A percentile compares a stretch with the other conserved stretches of the same genome.
Evolutionary conservation across 2,113 vertebrate genomes (phyloP).

Genomic region (Pogona vitticeps): DNA sequence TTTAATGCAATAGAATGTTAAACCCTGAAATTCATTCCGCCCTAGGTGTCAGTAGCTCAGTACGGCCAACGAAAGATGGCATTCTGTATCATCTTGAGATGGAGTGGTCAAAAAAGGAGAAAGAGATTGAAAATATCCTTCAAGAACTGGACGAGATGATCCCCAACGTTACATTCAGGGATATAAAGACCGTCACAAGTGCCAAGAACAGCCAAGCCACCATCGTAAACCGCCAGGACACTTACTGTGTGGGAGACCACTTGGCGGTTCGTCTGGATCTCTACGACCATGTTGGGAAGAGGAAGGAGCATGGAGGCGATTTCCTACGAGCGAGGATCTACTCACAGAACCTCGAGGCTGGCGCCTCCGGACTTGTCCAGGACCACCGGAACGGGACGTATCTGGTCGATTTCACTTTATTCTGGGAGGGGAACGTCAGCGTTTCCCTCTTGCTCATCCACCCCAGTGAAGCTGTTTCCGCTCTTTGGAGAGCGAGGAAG

Average conservation of each 20-base stretch:
- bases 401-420: conserved; percentile 59
- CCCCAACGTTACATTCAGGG: conserved; percentile 42
- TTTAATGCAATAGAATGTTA: too few species aligned
- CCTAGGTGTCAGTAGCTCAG: too few species aligned
- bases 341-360: conserved; percentile 45
- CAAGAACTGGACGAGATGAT: conserved; percentile 38
- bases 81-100: too few species aligned
- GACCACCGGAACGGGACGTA: conserved; percentile 63
- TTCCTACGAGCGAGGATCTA: conserved; percentile 63
- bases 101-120: background rate
- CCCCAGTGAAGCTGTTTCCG: conserved; percentile 62
- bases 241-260: conserved; percentile 48
- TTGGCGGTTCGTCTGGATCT: conserved; percentile 46
- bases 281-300: conserved; percentile 35
- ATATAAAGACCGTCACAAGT: conserved; percentile 44
- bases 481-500: conserved; percentile 63
- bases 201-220: conserved; percentile 30
- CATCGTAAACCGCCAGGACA: conserved; percentile 34
- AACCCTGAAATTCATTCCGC: too few species aligned
- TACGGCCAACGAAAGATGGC: too few species aligned
- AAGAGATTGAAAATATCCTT: conserved; percentile 11
- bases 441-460: conserved; percentile 66
- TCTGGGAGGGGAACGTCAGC: conserved; percentile 59
- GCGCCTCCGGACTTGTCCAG: conserved; percentile 42
- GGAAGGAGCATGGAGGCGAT: conserved; percentile 60